phyloP scores from a whole-genome alignment of 92 coral and sea anemone genomes.

The Porites lobata region DNA sequence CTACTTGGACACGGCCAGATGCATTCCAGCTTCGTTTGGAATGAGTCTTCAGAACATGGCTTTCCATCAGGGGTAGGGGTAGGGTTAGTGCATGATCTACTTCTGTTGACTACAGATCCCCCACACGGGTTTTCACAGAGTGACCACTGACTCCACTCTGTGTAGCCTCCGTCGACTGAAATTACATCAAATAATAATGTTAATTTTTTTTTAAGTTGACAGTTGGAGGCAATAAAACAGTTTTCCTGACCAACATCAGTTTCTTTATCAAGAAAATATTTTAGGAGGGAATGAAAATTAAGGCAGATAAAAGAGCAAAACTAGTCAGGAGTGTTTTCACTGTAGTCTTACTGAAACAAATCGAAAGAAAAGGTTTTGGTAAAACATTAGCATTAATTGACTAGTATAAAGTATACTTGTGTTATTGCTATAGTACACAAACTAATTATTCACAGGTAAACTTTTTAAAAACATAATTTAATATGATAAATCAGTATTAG shows the following conservation, averaged over 20 bases:
- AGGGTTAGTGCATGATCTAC: conserved; percentile 88
- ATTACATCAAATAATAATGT: neutral
- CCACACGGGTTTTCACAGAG: conserved; percentile 96
- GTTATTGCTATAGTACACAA: too few species aligned
- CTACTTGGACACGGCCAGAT: conserved; percentile 96
- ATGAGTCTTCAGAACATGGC: conserved; percentile 71
- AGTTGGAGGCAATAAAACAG: neutral
- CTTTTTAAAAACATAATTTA: too few species aligned
- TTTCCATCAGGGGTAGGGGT: conserved; percentile 90
- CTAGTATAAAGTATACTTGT: too few species aligned
- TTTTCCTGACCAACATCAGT: neutral
- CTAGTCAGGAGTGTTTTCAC: neutral
- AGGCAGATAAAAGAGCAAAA: too few species aligned
- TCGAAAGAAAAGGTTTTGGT: neutral
- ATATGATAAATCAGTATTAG: too few species aligned
- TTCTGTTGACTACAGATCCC: conserved; percentile 93
- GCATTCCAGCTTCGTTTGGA: conserved; percentile 90
- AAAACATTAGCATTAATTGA: too few species aligned
- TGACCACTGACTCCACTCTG: conserved; percentile 99
- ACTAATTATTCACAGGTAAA: too few species aligned
- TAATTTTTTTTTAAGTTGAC: neutral
- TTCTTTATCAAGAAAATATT: neutral
- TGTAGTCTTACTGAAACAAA: neutral
- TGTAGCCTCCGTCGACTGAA: conserved; percentile 94
- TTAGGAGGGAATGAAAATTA: neutral